These are phyloP conservation scores for Seriola quinqueradiata DNA, from an alignment of 2,113 vertebrate species.

Conservation along the genomic window DNA sequence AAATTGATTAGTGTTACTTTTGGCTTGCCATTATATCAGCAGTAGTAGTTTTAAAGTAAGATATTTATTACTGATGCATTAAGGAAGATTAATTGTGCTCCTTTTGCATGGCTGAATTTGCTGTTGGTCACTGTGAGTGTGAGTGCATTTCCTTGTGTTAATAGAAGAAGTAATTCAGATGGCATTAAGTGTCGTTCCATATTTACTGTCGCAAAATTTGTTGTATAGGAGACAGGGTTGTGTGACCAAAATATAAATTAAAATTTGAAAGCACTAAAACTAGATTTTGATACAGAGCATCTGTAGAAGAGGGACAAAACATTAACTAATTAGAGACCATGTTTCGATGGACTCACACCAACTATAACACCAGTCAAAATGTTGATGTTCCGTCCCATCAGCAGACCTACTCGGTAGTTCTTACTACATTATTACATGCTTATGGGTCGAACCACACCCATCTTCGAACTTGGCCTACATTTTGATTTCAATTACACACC, in stretches of 20 bases:
- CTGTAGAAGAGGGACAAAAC: neutral
- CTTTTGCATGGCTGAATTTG: too few species aligned
- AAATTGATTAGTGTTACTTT: neutral
- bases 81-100: neutral
- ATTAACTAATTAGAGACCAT: neutral
- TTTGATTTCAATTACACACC: too few species aligned
- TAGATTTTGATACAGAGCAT: neutral
- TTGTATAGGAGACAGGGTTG: neutral
- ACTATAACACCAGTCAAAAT: too few species aligned
- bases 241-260: neutral
- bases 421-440: too few species aligned
- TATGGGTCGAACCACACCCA: too few species aligned
- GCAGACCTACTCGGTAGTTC: too few species aligned
- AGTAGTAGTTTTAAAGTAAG: neutral
- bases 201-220: neutral
- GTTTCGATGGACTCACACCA: too few species aligned
- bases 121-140: neutral
- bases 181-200: neutral
- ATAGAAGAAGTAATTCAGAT: neutral
- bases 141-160: neutral
- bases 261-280: neutral
- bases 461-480: too few species aligned
- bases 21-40: neutral
- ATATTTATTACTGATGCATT: neutral
- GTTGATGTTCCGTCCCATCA: too few species aligned